These are phyloP conservation scores for Phocoena sinus DNA, from an alignment of 2,113 vertebrate genomes.

Conservation along the genomic window DNA sequence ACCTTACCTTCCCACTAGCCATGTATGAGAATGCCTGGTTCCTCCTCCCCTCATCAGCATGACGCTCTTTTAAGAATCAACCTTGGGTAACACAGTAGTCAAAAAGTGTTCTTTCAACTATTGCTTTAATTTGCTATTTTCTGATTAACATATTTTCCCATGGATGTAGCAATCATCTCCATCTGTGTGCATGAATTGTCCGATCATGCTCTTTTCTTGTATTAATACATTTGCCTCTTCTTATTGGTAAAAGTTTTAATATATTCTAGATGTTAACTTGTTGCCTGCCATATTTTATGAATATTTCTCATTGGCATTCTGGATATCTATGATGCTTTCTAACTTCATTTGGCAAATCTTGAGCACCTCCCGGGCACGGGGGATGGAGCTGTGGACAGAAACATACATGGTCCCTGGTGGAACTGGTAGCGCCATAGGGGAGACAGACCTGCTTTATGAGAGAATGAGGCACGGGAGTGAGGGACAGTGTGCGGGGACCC, in stretches of 20 bases:
- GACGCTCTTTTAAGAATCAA: background rate
- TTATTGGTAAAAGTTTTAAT: background rate
- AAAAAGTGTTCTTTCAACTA: background rate
- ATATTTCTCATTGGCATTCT: background rate
- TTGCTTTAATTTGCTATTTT: background rate
- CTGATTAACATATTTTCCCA: background rate
- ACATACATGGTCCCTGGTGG: background rate
- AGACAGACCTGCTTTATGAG: background rate
- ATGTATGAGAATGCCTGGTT: background rate
- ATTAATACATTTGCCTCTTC: background rate
- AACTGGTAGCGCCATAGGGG: background rate
- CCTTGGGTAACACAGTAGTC: background rate
- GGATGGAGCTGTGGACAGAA: background rate
- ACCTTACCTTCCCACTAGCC: background rate
- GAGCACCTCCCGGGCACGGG: background rate
- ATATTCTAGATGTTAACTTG: background rate
- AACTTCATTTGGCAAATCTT: background rate
- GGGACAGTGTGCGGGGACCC: fast-evolving
- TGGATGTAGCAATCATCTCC: background rate
- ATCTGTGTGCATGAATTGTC: background rate
- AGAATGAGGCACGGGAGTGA: background rate
- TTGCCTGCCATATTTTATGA: background rate
- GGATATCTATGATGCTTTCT: background rate
- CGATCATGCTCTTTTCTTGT: background rate
- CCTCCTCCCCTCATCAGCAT: background rate